These are phyloP conservation scores for Spilogale gracilis DNA, from an alignment of 2,113 vertebrate genomes.

Conservation along the genomic window DNA sequence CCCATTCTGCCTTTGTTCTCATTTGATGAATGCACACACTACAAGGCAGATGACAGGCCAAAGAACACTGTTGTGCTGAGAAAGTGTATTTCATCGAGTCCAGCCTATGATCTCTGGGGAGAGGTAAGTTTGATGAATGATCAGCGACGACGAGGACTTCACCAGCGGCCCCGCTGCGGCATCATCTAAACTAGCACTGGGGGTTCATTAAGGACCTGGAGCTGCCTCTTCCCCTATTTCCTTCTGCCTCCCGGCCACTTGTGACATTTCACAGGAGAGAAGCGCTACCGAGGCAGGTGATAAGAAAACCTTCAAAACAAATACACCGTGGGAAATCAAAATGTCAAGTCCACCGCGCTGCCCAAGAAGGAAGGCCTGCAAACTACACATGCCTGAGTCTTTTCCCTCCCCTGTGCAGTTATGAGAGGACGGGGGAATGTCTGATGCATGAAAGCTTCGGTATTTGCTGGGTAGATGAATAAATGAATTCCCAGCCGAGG, in stretches of 20 bases:
- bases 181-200: not conserved
- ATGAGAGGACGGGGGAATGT: not conserved
- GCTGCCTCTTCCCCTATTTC: not conserved
- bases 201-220: not conserved
- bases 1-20: constrained; percentile 37
- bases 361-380: not conserved
- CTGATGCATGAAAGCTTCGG: not conserved
- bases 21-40: constrained; percentile 16
- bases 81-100: not conserved
- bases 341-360: not conserved
- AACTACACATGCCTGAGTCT: not conserved
- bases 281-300: not conserved
- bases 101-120: not conserved
- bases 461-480: not conserved
- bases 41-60: not conserved
- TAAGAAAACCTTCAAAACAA: not conserved
- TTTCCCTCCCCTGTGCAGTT: no score
- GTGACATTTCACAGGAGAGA: not conserved
- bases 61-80: not conserved
- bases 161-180: not conserved
- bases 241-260: not conserved
- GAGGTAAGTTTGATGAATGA: not conserved
- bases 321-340: not conserved
- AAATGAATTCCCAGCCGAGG: not conserved
- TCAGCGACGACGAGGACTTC: not conserved